phyloP scores from a whole-genome alignment of 2,113 vertebrate genomes.

The Calonectris borealis region DNA sequence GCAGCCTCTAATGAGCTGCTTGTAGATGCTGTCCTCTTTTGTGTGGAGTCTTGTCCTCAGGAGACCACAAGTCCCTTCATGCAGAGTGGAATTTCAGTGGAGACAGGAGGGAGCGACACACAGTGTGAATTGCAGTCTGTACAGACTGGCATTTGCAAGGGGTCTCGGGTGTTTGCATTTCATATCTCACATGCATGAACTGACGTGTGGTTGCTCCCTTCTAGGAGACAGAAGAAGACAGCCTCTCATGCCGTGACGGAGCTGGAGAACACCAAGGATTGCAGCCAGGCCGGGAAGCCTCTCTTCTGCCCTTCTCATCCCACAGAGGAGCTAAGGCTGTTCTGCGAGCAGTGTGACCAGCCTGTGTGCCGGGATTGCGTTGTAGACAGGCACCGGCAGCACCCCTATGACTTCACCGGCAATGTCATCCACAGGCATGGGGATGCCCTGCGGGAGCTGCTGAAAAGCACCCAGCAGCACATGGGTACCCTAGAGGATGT shows the following conservation, averaged over 20 bases:
- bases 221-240: conserved; percentile 89
- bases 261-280: conserved; percentile 76
- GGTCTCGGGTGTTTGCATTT: background rate
- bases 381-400: conserved; percentile 80
- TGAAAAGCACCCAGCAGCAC: conserved; percentile 75
- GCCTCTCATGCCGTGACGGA: conserved; percentile 76
- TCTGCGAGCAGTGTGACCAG: conserved; percentile 86
- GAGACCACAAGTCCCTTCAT: background rate
- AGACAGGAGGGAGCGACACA: background rate
- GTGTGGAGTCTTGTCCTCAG: background rate
- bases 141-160: background rate
- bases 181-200: background rate
- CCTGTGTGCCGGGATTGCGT: conserved; percentile 84
- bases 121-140: background rate
- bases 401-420: conserved; percentile 72
- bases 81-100: background rate
- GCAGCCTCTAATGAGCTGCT: background rate
- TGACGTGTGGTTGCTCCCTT: background rate
- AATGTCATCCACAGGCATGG: conserved; percentile 79
- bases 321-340: conserved; percentile 85
- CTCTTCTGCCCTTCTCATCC: conserved; percentile 83
- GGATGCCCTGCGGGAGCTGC: conserved; percentile 78
- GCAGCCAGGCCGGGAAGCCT: conserved; percentile 71
- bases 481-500: conserved; percentile 74
- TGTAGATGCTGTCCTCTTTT: background rate